Percentiles rank a stretch among this genome's conserved stretches.
Conservation (phyloP, 2,113 vertebrate species). For the Podarcis raffonei region DNA sequence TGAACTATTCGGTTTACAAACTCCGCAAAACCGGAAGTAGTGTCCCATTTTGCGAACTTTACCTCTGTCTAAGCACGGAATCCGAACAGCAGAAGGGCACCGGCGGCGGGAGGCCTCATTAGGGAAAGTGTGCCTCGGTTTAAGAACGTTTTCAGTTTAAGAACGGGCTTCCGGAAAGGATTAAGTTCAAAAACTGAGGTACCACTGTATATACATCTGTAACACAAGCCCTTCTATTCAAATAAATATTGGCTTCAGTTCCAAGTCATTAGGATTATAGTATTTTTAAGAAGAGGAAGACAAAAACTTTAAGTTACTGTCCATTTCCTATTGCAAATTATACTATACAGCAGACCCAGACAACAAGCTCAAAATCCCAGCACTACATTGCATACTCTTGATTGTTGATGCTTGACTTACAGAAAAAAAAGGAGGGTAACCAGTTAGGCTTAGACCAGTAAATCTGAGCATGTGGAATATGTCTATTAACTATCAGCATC, state of each 20-base stretch:
- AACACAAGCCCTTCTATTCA: neutral
- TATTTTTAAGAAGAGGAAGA: neutral
- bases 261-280: neutral
- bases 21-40: too few species aligned
- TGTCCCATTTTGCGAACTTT: too few species aligned
- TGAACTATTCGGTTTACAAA: too few species aligned
- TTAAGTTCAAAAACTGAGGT: too few species aligned
- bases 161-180: too few species aligned
- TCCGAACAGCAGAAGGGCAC: too few species aligned
- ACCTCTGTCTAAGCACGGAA: too few species aligned
- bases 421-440: conserved; percentile 1
- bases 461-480: conserved; percentile 31
- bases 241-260: neutral
- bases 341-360: neutral
- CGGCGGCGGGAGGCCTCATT: too few species aligned
- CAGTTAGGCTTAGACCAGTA: neutral
- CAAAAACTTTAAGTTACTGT: neutral
- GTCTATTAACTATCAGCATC: conserved; percentile 40
- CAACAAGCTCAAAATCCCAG: neutral
- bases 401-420: conserved; percentile 37
- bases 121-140: too few species aligned
- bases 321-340: conserved; percentile 24
- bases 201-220: neutral
- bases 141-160: too few species aligned
- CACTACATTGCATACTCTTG: conserved; percentile 7